These are phyloP conservation scores for Pedionomus torquatus DNA, from an alignment of 2,113 vertebrate species.

Conservation along the genomic window DNA sequence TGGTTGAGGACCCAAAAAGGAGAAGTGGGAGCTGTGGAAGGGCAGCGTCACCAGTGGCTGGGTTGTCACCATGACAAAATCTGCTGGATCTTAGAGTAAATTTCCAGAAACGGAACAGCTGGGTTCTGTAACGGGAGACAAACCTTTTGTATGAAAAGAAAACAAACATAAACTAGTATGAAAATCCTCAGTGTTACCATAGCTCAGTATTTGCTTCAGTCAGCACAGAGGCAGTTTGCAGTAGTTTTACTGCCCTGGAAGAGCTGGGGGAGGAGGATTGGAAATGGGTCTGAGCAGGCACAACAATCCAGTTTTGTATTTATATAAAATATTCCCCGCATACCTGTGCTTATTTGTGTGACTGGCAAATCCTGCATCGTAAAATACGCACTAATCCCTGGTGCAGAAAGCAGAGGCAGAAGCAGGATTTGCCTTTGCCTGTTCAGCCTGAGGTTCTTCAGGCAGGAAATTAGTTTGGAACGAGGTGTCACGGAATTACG, in stretches of 20 bases:
- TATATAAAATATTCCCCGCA: background rate
- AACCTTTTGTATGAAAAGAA: background rate
- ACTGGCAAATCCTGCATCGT: background rate
- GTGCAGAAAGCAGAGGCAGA: background rate
- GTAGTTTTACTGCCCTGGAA: background rate
- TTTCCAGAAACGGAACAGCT: constrained; percentile 17
- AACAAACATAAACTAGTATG: background rate
- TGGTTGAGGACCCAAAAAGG: background rate
- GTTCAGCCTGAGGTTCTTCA: background rate
- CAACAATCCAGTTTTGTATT: background rate
- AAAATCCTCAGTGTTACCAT: background rate
- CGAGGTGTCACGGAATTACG: background rate
- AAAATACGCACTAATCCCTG: background rate
- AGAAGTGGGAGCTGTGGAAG: background rate
- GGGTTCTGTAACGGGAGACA: background rate
- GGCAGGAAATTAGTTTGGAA: background rate
- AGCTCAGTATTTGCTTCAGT: constrained; percentile 5
- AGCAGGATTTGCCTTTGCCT: background rate
- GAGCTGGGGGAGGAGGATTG: background rate
- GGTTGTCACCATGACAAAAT: background rate
- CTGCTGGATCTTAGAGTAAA: background rate
- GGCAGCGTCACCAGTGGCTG: background rate
- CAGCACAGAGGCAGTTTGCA: background rate
- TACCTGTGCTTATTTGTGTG: background rate
- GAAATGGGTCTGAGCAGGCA: background rate